Conservation (phyloP, 2,888 invertebrate genomes). For the Melanostoma mellinum region DNA sequence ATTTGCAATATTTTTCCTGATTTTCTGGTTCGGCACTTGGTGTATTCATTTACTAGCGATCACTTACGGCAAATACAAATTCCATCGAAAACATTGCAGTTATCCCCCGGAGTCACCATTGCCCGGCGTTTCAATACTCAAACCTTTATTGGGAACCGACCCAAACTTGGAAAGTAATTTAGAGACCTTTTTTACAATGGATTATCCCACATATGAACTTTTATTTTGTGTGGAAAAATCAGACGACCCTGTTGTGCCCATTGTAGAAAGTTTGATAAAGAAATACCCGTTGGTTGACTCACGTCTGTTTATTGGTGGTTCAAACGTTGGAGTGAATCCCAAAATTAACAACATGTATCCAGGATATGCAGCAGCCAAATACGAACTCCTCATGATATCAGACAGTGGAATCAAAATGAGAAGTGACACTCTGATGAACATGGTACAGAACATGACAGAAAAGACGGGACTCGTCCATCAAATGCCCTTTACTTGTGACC, state of each 20-base stretch:
- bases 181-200: conserved; percentile 97
- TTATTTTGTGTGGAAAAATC: conserved; percentile 96
- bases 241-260: conserved; percentile 92
- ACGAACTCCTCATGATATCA: conserved; percentile 95
- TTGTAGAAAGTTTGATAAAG: conserved; percentile 90
- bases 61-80: conserved; percentile 84
- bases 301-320: conserved; percentile 88
- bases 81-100: conserved; percentile 88
- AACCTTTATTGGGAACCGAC: conserved; percentile 96
- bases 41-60: too few species aligned
- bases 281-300: conserved; percentile 93
- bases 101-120: conserved; percentile 89
- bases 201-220: conserved; percentile 95
- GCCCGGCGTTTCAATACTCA: conserved; percentile 95
- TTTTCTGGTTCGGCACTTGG: too few species aligned
- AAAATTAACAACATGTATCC: conserved; percentile 99
- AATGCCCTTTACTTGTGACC: conserved; percentile 97
- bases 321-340: conserved; percentile 97
- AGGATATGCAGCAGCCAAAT: conserved; percentile 94
- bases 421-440: conserved; percentile 95
- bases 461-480: conserved; percentile 97
- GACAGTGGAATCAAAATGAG: conserved; percentile 98
- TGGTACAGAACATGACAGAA: conserved; percentile 95
- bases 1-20: too few species aligned
- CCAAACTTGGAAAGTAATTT: conserved; percentile 94